These are phyloP conservation scores for Akabosia matsudoensis DNA, from an alignment of 1,140 invertebrate species.

Conservation along the genomic window DNA sequence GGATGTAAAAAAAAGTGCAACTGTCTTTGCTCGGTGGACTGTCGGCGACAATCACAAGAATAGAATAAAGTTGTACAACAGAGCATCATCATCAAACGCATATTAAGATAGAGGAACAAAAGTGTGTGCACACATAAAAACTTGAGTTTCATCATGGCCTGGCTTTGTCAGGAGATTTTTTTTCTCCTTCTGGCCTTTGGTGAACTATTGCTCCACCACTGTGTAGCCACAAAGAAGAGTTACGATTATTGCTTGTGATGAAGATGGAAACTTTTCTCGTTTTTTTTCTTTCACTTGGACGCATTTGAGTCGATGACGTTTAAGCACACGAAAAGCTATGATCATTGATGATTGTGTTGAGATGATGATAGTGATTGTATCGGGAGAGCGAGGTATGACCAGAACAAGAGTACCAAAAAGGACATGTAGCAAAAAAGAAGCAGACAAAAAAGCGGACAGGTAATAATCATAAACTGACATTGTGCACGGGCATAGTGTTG, in stretches of 20 bases:
- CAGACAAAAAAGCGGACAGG: neutral
- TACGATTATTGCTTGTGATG: constrained; percentile 6
- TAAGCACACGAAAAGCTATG: neutral
- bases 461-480: constrained; percentile 23
- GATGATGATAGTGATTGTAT: neutral
- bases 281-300: neutral
- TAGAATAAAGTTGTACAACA: too few species aligned
- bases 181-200: too few species aligned
- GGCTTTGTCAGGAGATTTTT: neutral
- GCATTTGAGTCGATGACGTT: neutral
- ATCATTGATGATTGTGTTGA: constrained; percentile 6
- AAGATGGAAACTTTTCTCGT: neutral
- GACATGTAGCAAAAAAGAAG: neutral
- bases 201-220: too few species aligned
- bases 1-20: neutral
- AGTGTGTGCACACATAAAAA: neutral
- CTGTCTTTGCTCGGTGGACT: too few species aligned
- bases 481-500: too few species aligned
- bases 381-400: neutral
- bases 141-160: neutral
- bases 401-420: neutral
- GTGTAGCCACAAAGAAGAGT: constrained; percentile 23
- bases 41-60: too few species aligned
- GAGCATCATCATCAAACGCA: constrained; percentile 9
- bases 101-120: constrained; percentile 13